Base-by-base conservation (phyloP, 2,113 vertebrate genomes). In the Panurus biarmicus region DNA sequence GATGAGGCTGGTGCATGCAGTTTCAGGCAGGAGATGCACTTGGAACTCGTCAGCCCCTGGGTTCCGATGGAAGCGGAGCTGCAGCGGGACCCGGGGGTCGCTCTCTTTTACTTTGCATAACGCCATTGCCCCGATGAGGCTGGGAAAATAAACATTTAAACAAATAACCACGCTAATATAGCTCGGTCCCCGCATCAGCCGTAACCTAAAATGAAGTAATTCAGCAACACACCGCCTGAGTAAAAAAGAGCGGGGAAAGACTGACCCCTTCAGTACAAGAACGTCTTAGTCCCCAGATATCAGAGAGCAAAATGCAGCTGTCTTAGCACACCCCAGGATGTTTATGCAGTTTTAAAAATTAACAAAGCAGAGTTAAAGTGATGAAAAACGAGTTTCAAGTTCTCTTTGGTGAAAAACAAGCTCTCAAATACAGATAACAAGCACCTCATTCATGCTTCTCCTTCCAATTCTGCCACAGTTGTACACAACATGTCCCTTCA, bases 191-290 rank as follows among this genome's bases (percentile, higher is more conserved):
- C 35, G 29, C 5, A 87, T 79, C 77, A 85, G 56, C 36, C 38
- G 6, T 24, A 50, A 29, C 33, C 18, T 38, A 58, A 69, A 85
- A 67, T 38, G 35, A 93, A 54, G 47, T 25, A 67, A 61, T 57
- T 69, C 44, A 40, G 48, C 44, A 77, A 12, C 4, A 5, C 25
- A 4, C 28, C 42, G 84, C 77, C 89, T 65, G 77, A 89, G 57
- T 73, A 33, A 61, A 90, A 75, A 81, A 47, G n/a, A 42, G 54
- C 20, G 24, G 33, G 62, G 77, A 94, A 94, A 92, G 66, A 61
- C 81, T 95, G 96, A 96, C 96, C 91, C 48, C 96, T 95, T 89
- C 93, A 79, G 95, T 92, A 92, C 81, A 87, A 45, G 66, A 72
- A 54, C 1, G 40, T 45, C 12, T 65, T 38, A 29, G 35, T 71